A percentile compares a stretch with the other conserved stretches of the same genome.
Evolutionary conservation across 1,140 invertebrate genomes (phyloP).

Genomic region (Chrysopa pallens): DNA sequence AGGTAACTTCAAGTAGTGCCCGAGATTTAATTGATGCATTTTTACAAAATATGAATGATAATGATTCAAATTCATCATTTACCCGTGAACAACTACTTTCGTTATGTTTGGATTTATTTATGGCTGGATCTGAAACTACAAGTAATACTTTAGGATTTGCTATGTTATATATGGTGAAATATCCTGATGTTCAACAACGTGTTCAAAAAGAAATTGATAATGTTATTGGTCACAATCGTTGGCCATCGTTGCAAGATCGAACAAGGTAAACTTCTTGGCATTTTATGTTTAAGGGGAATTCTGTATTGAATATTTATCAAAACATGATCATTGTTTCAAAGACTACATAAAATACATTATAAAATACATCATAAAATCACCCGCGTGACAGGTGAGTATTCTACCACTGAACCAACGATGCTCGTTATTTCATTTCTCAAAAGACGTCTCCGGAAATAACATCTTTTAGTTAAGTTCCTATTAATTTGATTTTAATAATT

Average conservation of each 20-base stretch:
- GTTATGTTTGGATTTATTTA: slow-evolving; percentile 46
- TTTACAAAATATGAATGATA: slow-evolving; percentile 33
- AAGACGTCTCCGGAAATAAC: too few relatives aligned
- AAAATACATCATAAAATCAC: too few relatives aligned
- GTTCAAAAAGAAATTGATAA: slow-evolving; percentile 49
- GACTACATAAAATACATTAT: too few relatives aligned
- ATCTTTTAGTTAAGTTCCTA: background rate
- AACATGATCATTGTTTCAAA: too few relatives aligned
- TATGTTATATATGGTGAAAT: slow-evolving; percentile 39
- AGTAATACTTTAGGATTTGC: slow-evolving; percentile 40
- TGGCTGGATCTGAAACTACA: slow-evolving; percentile 52
- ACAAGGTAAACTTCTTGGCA: too few relatives aligned
- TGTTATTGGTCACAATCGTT: slow-evolving; percentile 34
- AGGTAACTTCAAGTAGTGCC: slow-evolving; percentile 24
- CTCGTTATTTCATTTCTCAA: too few relatives aligned
- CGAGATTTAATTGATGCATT: slow-evolving; percentile 53
- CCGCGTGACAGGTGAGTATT: slow-evolving; percentile 71
- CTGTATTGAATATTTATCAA: too few relatives aligned
- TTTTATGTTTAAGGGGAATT: too few relatives aligned
- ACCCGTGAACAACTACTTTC: slow-evolving; percentile 37
- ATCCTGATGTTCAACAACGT: slow-evolving; percentile 42
- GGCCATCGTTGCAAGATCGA: slow-evolving; percentile 37
- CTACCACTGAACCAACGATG: slow-evolving; percentile 46
- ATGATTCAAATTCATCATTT: slow-evolving; percentile 10
- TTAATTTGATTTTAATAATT: slow-evolving; percentile 3